These are phyloP conservation scores for Albula goreensis DNA, from an alignment of 2,113 vertebrate genomes.

Conservation along the genomic window DNA sequence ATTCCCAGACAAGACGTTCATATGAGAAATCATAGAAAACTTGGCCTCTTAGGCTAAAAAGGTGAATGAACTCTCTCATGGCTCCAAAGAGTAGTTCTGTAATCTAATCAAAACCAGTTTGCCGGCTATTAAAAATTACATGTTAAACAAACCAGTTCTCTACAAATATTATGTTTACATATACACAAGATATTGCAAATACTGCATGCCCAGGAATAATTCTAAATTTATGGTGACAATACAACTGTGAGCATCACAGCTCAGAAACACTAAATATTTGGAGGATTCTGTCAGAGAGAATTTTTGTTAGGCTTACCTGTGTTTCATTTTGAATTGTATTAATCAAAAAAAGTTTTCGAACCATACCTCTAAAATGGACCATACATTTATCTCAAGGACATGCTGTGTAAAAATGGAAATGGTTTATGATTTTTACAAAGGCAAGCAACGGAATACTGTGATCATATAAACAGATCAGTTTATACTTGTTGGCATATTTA, in stretches of 20 bases:
- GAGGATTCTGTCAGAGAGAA: not conserved
- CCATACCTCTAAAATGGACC: not conserved
- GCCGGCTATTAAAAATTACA: not conserved
- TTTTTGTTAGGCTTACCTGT: not conserved
- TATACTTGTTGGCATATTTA: not conserved
- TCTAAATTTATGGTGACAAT: not conserved
- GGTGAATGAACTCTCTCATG: slow-evolving; percentile 1
- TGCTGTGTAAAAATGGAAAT: not conserved
- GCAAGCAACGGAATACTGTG: not conserved
- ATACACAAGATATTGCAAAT: not conserved
- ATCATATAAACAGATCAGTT: not conserved
- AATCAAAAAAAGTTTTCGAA: too few relatives aligned
- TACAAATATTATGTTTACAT: not conserved
- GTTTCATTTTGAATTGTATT: not conserved
- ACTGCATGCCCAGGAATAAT: too few relatives aligned
- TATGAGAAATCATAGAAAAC: not conserved
- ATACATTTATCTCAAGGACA: not conserved
- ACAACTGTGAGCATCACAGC: not conserved
- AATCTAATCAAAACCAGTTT: slow-evolving; percentile 2
- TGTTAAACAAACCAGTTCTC: not conserved
- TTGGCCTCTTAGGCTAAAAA: not conserved
- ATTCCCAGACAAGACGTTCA: not conserved
- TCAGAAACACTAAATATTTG: not conserved
- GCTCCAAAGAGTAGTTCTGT: not conserved
- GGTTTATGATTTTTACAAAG: not conserved